These are phyloP conservation scores for Heterotilapia buettikoferi DNA, from an alignment of 2,113 vertebrate genomes.

Conservation along the genomic window DNA sequence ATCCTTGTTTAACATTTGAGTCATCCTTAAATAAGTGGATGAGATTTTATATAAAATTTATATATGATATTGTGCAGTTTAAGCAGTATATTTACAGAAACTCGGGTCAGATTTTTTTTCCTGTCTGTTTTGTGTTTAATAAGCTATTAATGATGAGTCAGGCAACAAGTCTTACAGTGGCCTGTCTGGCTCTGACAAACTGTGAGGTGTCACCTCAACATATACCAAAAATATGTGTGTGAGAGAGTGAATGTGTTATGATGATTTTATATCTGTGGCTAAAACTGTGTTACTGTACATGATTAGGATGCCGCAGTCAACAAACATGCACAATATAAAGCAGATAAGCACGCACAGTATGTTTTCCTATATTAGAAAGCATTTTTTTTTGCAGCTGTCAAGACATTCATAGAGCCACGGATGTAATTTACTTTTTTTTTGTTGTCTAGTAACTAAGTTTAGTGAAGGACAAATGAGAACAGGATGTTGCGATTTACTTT, in stretches of 20 bases:
- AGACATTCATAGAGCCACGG: neutral
- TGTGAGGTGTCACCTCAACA: slow-evolving; percentile 6
- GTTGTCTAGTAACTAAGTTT: neutral
- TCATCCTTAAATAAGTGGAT: neutral
- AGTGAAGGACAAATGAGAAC: neutral
- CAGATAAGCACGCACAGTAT: neutral
- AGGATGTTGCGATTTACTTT: neutral
- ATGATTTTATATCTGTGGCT: neutral
- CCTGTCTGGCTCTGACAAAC: slow-evolving; percentile 62
- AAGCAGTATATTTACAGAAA: neutral
- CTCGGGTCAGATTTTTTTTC: neutral
- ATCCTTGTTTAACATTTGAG: neutral
- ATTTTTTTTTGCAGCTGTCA: neutral
- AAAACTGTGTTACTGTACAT: neutral
- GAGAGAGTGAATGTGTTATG: neutral
- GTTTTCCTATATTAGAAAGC: neutral
- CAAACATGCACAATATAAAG: slow-evolving; percentile 25
- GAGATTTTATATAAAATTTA: neutral
- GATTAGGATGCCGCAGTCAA: neutral
- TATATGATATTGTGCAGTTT: neutral
- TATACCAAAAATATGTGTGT: neutral
- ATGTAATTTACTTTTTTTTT: neutral
- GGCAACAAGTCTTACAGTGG: slow-evolving; percentile 55
- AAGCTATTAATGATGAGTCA: slow-evolving; percentile 64
- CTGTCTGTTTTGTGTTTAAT: slow-evolving; percentile 8